Conservation (phyloP, 2,113 vertebrate species). For the Syngnathus scovelli region DNA sequence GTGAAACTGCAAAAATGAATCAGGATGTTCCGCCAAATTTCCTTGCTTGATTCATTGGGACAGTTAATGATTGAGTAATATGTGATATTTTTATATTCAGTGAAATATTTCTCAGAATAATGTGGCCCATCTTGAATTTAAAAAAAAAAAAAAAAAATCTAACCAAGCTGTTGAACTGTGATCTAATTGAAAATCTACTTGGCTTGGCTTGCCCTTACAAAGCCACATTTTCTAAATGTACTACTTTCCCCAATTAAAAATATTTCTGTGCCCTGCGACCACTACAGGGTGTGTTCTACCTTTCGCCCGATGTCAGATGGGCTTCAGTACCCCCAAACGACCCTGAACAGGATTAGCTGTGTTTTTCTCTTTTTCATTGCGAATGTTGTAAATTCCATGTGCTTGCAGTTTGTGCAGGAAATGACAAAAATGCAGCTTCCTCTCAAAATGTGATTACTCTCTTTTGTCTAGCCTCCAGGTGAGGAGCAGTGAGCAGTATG, state of each 20-base stretch:
- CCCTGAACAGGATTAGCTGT: too few relatives aligned
- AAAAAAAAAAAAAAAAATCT: background rate
- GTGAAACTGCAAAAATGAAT: too few relatives aligned
- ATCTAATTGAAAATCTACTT: background rate
- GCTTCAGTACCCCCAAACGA: too few relatives aligned
- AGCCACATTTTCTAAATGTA: background rate
- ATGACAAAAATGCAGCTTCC: constrained; percentile 64
- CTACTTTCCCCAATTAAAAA: too few relatives aligned
- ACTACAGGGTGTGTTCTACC: too few relatives aligned
- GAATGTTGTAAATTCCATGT: constrained; percentile 63
- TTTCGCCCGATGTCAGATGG: too few relatives aligned
- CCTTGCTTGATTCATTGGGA: background rate
- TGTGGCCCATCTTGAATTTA: background rate
- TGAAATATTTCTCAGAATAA: background rate
- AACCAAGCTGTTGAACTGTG: too few relatives aligned
- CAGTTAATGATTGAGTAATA: background rate
- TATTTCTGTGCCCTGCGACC: too few relatives aligned
- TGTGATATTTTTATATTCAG: too few relatives aligned
- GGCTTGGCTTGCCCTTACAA: background rate
- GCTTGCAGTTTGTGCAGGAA: constrained; percentile 74
- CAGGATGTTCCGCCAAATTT: background rate
- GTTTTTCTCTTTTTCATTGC: constrained; percentile 18
- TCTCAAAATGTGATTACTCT: constrained; percentile 61
- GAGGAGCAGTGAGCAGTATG: constrained; percentile 9
- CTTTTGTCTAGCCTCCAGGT: constrained; percentile 64